These are phyloP conservation scores for Tiaroga cobitis DNA, from an alignment of 2,797 vertebrate genomes.

Conservation along the genomic window DNA sequence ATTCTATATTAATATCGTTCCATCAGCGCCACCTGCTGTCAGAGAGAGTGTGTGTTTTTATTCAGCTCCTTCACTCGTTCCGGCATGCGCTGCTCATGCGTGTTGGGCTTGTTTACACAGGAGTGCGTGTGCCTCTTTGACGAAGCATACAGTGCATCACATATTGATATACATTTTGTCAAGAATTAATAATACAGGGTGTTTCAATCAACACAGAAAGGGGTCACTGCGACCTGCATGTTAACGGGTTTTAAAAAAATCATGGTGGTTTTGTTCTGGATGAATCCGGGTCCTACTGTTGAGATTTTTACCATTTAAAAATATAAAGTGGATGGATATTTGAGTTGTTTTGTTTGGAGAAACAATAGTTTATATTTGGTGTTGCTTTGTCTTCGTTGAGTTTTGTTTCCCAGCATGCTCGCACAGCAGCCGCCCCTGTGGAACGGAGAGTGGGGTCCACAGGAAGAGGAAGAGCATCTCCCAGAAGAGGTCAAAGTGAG, in stretches of 20 bases:
- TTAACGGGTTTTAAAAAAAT: not conserved
- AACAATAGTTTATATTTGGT: not conserved
- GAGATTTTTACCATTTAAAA: not conserved
- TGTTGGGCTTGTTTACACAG: too few relatives aligned
- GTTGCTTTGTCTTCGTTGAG: slow-evolving; percentile 68
- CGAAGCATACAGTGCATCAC: too few relatives aligned
- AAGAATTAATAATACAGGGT: too few relatives aligned
- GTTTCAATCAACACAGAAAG: not conserved
- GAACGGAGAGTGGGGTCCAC: slow-evolving; percentile 70
- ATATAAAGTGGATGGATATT: not conserved
- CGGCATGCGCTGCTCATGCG: too few relatives aligned
- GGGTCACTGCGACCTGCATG: not conserved
- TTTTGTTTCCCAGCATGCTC: slow-evolving; percentile 87
- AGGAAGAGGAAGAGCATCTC: slow-evolving; percentile 43
- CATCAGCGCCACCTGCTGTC: too few relatives aligned
- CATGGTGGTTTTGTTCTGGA: not conserved
- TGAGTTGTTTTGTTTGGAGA: not conserved
- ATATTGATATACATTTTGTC: too few relatives aligned
- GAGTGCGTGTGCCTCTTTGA: too few relatives aligned
- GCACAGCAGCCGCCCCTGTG: slow-evolving; percentile 76
- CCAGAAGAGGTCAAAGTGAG: slow-evolving; percentile 51
- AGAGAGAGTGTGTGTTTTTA: too few relatives aligned
- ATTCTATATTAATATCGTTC: too few relatives aligned
- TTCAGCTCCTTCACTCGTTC: too few relatives aligned
- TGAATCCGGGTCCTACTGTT: not conserved